Conservation (phyloP, 2,888 invertebrate species). For the Apamea monoglypha region DNA sequence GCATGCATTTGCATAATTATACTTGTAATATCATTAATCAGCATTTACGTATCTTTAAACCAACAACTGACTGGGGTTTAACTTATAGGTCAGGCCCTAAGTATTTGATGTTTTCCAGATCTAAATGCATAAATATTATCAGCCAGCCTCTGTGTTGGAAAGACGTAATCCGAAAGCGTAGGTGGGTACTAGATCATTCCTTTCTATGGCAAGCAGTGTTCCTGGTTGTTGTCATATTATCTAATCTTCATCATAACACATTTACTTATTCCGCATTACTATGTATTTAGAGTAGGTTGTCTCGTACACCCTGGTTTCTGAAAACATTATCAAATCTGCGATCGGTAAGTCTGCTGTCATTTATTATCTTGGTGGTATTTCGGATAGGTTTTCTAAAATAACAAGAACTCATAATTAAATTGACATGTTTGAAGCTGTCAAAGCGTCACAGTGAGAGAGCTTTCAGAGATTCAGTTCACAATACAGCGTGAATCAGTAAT, state of each 20-base stretch:
- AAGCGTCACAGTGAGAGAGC: background rate
- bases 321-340: background rate
- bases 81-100: background rate
- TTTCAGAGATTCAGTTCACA: background rate
- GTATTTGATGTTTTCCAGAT: constrained; percentile 8
- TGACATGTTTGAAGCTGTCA: background rate
- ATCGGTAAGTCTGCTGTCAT: background rate
- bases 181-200: constrained; percentile 52
- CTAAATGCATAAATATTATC: constrained; percentile 17
- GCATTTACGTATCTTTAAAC: background rate
- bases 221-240: constrained; percentile 54
- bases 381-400: background rate
- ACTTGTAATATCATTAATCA: background rate
- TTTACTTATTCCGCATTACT: constrained; percentile 39
- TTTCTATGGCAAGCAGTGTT: constrained; percentile 43
- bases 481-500: background rate
- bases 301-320: background rate
- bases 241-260: constrained; percentile 53
- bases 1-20: background rate
- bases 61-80: background rate
- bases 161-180: constrained; percentile 46
- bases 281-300: constrained; percentile 5
- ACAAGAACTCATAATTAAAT: background rate
- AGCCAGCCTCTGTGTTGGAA: constrained; percentile 11
- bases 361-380: no score